Evolutionary conservation across 2,113 vertebrate genomes (phyloP), one percentile per base, ranked within the genome.

Genomic region (Mesembrinibis cayennensis): DNA sequence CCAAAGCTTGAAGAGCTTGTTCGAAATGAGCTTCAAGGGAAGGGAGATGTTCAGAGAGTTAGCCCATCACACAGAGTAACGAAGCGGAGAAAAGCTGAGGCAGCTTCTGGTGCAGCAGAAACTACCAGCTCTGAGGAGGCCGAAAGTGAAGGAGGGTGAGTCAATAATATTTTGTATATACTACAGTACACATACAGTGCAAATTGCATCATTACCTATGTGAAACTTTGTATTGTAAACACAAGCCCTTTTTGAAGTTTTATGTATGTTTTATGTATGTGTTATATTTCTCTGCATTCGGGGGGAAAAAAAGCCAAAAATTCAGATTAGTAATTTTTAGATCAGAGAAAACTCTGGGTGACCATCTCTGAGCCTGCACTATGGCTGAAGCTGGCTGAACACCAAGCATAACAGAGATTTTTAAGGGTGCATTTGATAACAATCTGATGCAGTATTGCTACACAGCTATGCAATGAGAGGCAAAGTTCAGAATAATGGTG

Each of bases 101-200:
- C 93, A 16, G 30, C 83, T 88, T 97, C 95, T 93, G 95, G 71
- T 74, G 59, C 96, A 62, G 76, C 90, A 27, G 98, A 98, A 63
- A 98, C 98, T 40, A 98, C 98, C 66, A 99, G 99, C 96, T 99
- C 99, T 66, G 99, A 99, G 97, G 99, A 99, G 59, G 98, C 98
- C 0, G 99, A 99, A 97, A 99, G 99, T 88, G 99, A 99, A 98
- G 99, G 99, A 97, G 99, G 99, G 99, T 99, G 95, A 99, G 99
- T 98, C 76, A 78, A 49, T 82, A 27, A 40, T 59, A n/a, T 66
- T 95, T 85, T 45, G 14, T 50, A 16, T 53, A 8, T 47, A 44
- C 25, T 61, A 32, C 38, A 49, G 34, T 62, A 49, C 38, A 30
- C 26, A 6, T 44, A 6, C 34, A 53, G 15, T n/a, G 20, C 34